These are phyloP conservation scores for Rhabdomys pumilio DNA, from an alignment of 2,797 vertebrate genomes.

Conservation along the genomic window DNA sequence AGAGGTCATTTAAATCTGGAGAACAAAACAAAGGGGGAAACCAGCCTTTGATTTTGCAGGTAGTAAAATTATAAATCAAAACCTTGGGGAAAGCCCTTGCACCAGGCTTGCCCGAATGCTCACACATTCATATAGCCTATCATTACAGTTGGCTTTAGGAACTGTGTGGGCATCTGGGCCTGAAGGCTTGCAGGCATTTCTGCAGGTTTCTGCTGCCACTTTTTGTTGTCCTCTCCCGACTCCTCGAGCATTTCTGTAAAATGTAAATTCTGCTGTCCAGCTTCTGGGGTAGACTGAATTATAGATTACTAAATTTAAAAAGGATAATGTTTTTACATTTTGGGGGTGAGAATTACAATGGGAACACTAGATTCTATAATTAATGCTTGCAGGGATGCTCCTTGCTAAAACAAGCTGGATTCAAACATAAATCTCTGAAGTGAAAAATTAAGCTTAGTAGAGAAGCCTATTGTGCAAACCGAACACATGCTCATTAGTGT, in stretches of 20 bases:
- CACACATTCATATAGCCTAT: background rate
- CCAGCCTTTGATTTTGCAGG: slow-evolving; percentile 58
- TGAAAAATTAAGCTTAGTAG: slow-evolving; percentile 74
- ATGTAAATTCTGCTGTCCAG: slow-evolving; percentile 20
- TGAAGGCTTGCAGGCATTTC: background rate
- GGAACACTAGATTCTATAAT: slow-evolving; percentile 66
- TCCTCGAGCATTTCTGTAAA: slow-evolving; percentile 23
- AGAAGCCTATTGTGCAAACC: slow-evolving; percentile 47
- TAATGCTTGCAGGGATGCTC: slow-evolving; percentile 50
- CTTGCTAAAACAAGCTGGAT: slow-evolving; percentile 64
- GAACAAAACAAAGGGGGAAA: slow-evolving; percentile 51
- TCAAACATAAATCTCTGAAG: slow-evolving; percentile 67
- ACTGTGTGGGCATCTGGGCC: background rate
- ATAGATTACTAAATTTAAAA: slow-evolving; percentile 56
- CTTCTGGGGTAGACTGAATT: slow-evolving; percentile 13
- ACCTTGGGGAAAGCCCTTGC: slow-evolving; percentile 3
- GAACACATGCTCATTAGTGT: slow-evolving; percentile 52
- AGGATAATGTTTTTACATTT: slow-evolving; percentile 43
- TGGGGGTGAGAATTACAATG: background rate
- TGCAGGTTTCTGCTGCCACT: background rate
- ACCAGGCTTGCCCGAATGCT: background rate
- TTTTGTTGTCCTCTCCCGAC: background rate
- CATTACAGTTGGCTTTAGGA: background rate
- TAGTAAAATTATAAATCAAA: slow-evolving; percentile 79
- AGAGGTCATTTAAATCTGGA: background rate